Evolutionary conservation across 2,113 vertebrate genomes (phyloP).

Genomic region (Pogonocichla stellata): DNA sequence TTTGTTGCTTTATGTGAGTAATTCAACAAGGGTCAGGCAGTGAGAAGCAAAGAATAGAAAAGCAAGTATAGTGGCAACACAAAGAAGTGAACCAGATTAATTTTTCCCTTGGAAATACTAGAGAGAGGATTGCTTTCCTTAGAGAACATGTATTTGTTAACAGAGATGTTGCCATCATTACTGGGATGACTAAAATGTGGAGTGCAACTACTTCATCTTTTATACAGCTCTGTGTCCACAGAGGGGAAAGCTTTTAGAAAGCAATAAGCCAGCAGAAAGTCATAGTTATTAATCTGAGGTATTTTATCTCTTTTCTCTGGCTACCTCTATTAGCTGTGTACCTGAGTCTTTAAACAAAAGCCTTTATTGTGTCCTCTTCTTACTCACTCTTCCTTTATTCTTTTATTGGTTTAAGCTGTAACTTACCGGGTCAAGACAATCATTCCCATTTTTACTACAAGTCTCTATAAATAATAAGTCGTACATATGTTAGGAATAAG

Average conservation of each 20-base stretch:
- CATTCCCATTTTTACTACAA: conserved; percentile 16
- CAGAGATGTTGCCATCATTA: background rate
- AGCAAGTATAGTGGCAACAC: background rate
- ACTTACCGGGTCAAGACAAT: background rate
- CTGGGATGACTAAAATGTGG: background rate
- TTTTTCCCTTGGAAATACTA: conserved; percentile 26
- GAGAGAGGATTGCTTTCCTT: background rate
- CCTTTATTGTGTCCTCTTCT: background rate
- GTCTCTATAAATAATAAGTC: conserved; percentile 32
- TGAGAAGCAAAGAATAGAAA: background rate
- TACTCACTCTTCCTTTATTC: background rate
- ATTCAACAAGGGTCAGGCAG: conserved; percentile 27
- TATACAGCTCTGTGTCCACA: background rate
- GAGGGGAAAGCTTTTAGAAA: conserved; percentile 26
- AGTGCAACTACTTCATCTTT: conserved; percentile 21
- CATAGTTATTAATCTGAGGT: conserved; percentile 14
- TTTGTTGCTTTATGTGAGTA: conserved; percentile 31
- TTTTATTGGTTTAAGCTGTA: conserved; percentile 52
- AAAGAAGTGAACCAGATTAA: background rate
- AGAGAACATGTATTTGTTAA: background rate
- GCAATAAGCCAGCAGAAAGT: background rate
- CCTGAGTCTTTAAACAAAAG: conserved; percentile 2
- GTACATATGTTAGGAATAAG: conserved; percentile 5
- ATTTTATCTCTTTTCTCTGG: conserved; percentile 23
- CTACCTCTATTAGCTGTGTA: background rate